Conservation (phyloP, 2,113 vertebrate species). For the Crocuta crocuta region DNA sequence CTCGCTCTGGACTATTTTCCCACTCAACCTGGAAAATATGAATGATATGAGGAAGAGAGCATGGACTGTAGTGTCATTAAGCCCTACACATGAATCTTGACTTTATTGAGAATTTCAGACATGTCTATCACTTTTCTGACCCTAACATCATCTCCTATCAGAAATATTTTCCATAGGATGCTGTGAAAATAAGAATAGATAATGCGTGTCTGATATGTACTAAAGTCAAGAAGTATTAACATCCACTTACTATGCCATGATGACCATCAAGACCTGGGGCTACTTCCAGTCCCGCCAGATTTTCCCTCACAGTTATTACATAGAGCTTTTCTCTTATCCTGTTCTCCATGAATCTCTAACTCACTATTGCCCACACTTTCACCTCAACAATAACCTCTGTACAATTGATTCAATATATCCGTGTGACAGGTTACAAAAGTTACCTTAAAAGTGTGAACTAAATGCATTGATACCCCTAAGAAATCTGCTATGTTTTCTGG, state of each 20-base stretch:
- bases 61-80: background rate
- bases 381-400: background rate
- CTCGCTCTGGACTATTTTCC: background rate
- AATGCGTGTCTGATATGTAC: background rate
- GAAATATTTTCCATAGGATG: background rate
- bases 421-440: background rate
- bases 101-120: background rate
- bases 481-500: background rate
- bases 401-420: background rate
- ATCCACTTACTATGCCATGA: background rate
- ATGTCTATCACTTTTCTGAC: background rate
- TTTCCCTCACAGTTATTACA: background rate
- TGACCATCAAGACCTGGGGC: background rate
- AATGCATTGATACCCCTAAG: background rate
- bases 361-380: background rate
- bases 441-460: background rate
- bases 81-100: background rate
- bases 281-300: background rate
- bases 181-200: background rate
- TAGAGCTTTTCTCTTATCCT: background rate
- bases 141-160: background rate
- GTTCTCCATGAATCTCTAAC: background rate
- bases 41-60: background rate
- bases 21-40: background rate
- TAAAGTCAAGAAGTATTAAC: conserved; percentile 9